Base-by-base conservation (phyloP, 2,797 vertebrate species). In the Coilia nasus region DNA sequence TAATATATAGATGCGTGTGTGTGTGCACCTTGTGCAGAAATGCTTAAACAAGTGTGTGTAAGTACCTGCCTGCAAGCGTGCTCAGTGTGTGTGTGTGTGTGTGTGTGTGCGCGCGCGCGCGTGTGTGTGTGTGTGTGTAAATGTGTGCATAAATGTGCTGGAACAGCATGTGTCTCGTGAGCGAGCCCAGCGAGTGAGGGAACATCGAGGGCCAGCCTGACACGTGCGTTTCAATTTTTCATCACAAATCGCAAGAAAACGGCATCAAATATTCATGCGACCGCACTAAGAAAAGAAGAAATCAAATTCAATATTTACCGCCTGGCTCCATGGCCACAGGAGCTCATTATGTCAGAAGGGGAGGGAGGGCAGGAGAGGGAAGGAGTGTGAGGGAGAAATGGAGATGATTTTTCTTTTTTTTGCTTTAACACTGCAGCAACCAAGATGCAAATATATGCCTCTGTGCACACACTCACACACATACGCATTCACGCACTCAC, bases 221-320 rank as follows among this genome's bases (percentile, higher is more conserved):
- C 90, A 91, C 86, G 85, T 89, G 89, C 86, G 82, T 62, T 86
- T 94, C 2, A 90, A 92, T 93, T 88, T 94, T 95, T 93, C 3
- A 95, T 94, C 78, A 59, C 83, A 86, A 92, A 92, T 92, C 82
- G 91, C 88, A 92, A 87, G 92, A 92, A 91, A 91, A 89, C 6
- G 19, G 3, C 54, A 91, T 96, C 41, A 95, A 95, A 93, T 90
- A 93, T 95, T 94, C 83, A 94, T 90, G 6, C n/a, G 47, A 84
- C 83, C 82, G 71, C 87, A 85, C 92, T 91, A 88, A 93, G 90
- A 92, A 92, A 92, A 91, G 88, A 89, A 85, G 50, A 89, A 89
- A 91, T 92, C 86, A 90, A 89, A 94, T 94, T 93, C 89, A 94
- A 92, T 94, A 94, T 95, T 94, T 93, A 94, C 91, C 7, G 87